Percentiles rank a stretch among this genome's conserved stretches.
These are phyloP conservation scores for Probaryconus sp. DNA, from an alignment of 1,140 invertebrate genomes.

Conservation along the genomic window DNA sequence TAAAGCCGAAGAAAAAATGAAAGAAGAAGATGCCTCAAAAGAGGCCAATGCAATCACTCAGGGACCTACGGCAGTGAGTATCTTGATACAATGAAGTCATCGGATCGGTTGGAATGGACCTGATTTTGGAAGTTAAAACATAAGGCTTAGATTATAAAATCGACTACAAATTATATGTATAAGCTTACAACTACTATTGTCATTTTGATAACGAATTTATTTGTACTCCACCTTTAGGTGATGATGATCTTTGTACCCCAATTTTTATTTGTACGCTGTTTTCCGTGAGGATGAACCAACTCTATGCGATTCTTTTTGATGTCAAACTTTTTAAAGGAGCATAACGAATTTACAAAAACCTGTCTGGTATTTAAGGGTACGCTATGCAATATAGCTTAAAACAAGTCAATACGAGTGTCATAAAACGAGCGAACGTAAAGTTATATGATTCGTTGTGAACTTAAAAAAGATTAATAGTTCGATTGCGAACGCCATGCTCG, in stretches of 20 bases:
- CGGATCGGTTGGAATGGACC: constrained; percentile 74
- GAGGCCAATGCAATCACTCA: constrained; percentile 71
- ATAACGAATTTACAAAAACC: constrained; percentile 8
- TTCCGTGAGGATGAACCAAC: background rate
- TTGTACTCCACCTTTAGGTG: constrained; percentile 20
- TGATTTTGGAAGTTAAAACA: constrained; percentile 59
- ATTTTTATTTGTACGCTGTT: constrained; percentile 10
- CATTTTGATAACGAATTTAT: constrained; percentile 33
- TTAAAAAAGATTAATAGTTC: constrained; percentile 48
- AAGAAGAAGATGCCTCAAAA: constrained; percentile 82
- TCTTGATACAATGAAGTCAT: constrained; percentile 77
- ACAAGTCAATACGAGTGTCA: constrained; percentile 47
- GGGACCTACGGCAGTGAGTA: constrained; percentile 75
- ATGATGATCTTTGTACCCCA: constrained; percentile 6
- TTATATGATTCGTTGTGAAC: constrained; percentile 43
- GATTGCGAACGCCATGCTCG: constrained; percentile 36
- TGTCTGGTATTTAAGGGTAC: constrained; percentile 7
- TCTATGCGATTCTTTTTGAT: constrained; percentile 10
- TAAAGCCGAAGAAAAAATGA: constrained; percentile 90
- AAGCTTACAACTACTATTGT: constrained; percentile 29
- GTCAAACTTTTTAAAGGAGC: constrained; percentile 4
- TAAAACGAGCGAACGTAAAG: constrained; percentile 56
- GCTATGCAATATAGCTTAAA: constrained; percentile 18
- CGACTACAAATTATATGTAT: too few relatives aligned
- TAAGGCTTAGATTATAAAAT: constrained; percentile 44